Evolutionary conservation across 2,797 vertebrate genomes (phyloP).

Genomic region (Oophaga sylvatica): DNA sequence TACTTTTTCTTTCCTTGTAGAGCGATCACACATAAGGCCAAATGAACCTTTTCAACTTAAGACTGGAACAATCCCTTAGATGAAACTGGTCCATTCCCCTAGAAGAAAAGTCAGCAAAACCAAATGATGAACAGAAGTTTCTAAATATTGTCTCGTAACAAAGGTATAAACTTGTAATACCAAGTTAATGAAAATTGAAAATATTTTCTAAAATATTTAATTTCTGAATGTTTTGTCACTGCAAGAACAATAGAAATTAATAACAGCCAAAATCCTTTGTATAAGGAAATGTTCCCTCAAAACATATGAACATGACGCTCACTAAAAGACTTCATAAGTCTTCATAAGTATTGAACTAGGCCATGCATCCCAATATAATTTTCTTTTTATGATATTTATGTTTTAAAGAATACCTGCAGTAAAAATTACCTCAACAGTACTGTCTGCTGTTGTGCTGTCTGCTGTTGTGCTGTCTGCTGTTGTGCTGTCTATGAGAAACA

Average conservation of each 20-base stretch:
- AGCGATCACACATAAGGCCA: not conserved
- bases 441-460: too few species aligned
- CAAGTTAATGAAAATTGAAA: not conserved
- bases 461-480: too few species aligned
- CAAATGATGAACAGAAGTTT: not conserved
- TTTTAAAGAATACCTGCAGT: not conserved
- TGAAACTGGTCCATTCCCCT: not conserved
- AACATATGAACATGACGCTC: too few species aligned
- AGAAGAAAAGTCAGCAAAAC: slow-evolving; percentile 13
- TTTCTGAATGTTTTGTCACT: not conserved
- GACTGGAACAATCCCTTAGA: not conserved
- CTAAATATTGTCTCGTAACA: not conserved
- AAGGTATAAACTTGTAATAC: not conserved
- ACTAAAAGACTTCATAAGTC: not conserved
- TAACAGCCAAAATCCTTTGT: not conserved
- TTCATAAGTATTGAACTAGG: not conserved
- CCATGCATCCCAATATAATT: too few species aligned
- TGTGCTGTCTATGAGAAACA: too few species aligned
- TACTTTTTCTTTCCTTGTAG: slow-evolving; percentile 3
- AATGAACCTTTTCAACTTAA: not conserved
- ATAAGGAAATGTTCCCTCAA: not conserved
- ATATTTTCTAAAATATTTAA: not conserved
- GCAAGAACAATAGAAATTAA: not conserved
- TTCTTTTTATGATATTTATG: too few species aligned
- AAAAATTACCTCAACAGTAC: not conserved